Percentiles rank a stretch among this genome's conserved stretches.
These are phyloP conservation scores for Suillia variegata DNA, from an alignment of 2,888 invertebrate species.

Conservation along the genomic window DNA sequence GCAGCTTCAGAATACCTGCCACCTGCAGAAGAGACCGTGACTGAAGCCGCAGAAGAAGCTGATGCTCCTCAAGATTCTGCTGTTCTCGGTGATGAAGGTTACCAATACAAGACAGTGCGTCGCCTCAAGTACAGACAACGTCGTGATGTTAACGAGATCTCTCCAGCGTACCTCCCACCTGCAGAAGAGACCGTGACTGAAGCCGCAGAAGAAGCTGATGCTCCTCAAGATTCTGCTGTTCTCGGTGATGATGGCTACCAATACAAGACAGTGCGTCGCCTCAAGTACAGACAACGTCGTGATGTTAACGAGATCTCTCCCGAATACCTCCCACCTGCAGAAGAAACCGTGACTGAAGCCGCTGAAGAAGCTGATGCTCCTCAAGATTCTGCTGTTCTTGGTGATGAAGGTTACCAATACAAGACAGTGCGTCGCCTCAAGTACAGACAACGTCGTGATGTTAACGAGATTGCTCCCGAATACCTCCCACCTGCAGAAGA, in stretches of 20 bases:
- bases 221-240: constrained; percentile 8
- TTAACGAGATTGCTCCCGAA: constrained; percentile 41
- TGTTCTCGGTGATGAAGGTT: constrained; percentile 28
- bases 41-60: constrained; percentile 28
- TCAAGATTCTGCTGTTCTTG: constrained; percentile 19
- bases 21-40: constrained; percentile 29
- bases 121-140: constrained; percentile 42
- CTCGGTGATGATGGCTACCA: constrained; percentile 33
- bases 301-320: constrained; percentile 29
- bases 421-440: constrained; percentile 27
- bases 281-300: constrained; percentile 36
- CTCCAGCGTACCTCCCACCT: constrained; percentile 26
- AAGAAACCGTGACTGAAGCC: constrained; percentile 25
- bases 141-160: constrained; percentile 47
- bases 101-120: constrained; percentile 41
- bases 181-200: constrained; percentile 25
- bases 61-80: constrained; percentile 15
- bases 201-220: constrained; percentile 19
- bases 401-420: constrained; percentile 24
- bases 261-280: constrained; percentile 38
- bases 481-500: constrained; percentile 41
- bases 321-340: constrained; percentile 22
- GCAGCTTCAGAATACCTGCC: constrained; percentile 28
- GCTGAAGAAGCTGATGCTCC: constrained; percentile 19
- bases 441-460: constrained; percentile 50